Conservation (phyloP, 1,140 invertebrate genomes). For the Drosophila sproati region DNA sequence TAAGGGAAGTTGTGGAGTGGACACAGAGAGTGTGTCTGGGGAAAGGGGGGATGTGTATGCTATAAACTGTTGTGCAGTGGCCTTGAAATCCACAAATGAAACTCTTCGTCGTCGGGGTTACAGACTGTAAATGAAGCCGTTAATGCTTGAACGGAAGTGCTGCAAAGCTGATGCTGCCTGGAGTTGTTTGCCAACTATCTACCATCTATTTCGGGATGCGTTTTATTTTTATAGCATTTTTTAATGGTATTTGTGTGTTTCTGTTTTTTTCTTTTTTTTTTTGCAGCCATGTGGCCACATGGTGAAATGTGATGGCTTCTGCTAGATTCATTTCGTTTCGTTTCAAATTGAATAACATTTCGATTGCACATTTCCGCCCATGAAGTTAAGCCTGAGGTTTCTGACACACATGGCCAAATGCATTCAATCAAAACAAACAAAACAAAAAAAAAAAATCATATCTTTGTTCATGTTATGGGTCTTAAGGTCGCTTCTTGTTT, state of each 20-base stretch:
- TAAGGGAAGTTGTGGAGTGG: too few species aligned
- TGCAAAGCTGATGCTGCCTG: neutral
- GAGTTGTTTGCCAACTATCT: neutral
- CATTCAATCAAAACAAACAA: neutral
- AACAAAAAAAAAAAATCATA: neutral
- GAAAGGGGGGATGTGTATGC: neutral
- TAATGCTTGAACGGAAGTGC: slow-evolving; percentile 24
- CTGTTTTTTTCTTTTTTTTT: neutral
- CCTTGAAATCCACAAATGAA: slow-evolving; percentile 11
- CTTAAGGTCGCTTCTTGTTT: slow-evolving; percentile 22
- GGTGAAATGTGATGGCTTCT: slow-evolving; percentile 2
- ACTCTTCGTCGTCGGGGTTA: slow-evolving; percentile 4
- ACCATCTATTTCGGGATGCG: slow-evolving; percentile 33
- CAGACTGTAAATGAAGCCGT: neutral
- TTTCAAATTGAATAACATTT: slow-evolving; percentile 24
- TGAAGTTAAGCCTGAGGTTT: neutral
- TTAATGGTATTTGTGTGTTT: slow-evolving; percentile 7
- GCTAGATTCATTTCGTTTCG: neutral
- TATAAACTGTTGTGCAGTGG: neutral
- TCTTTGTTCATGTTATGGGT: slow-evolving; percentile 6
- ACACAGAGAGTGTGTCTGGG: too few species aligned
- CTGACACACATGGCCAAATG: slow-evolving; percentile 10
- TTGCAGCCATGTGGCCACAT: slow-evolving; percentile 35
- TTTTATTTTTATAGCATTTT: slow-evolving; percentile 36
- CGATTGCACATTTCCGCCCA: slow-evolving; percentile 30